Evolutionary conservation across 2,888 invertebrate genomes (phyloP).

Genomic region (Stegophylla sp.): DNA sequence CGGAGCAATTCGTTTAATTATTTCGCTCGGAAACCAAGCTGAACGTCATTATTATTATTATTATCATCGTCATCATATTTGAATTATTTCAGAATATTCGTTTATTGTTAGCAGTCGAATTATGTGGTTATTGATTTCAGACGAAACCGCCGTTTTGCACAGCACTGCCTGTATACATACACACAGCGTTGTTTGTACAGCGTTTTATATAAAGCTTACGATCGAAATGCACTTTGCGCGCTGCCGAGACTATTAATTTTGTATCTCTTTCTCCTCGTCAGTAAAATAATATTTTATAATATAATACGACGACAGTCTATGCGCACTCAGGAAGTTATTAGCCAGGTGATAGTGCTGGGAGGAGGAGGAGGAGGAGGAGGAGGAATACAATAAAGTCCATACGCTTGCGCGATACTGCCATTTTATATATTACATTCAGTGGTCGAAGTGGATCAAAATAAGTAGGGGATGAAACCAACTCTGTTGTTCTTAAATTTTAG

Average conservation of each 20-base stretch:
- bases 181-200: background rate
- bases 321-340: constrained; percentile 11
- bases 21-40: background rate
- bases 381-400: background rate
- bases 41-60: background rate
- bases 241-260: too few species aligned
- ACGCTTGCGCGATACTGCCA: background rate
- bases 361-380: too few species aligned
- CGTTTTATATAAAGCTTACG: constrained; percentile 23
- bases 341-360: constrained; percentile 1
- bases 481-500: too few species aligned
- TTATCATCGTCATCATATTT: background rate
- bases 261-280: too few species aligned
- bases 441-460: too few species aligned
- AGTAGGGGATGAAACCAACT: too few species aligned
- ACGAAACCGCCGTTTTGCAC: too few species aligned
- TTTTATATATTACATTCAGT: background rate
- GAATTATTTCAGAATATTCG: background rate
- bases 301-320: background rate
- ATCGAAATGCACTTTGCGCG: constrained; percentile 15
- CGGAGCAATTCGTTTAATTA: constrained; percentile 6
- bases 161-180: too few species aligned
- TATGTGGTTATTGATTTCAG: too few species aligned
- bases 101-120: background rate
- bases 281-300: background rate